Percentiles rank a stretch among this genome's conserved stretches.
Evolutionary conservation across 2,113 vertebrate species (phyloP).

Genomic region (Dromas ardeola): DNA sequence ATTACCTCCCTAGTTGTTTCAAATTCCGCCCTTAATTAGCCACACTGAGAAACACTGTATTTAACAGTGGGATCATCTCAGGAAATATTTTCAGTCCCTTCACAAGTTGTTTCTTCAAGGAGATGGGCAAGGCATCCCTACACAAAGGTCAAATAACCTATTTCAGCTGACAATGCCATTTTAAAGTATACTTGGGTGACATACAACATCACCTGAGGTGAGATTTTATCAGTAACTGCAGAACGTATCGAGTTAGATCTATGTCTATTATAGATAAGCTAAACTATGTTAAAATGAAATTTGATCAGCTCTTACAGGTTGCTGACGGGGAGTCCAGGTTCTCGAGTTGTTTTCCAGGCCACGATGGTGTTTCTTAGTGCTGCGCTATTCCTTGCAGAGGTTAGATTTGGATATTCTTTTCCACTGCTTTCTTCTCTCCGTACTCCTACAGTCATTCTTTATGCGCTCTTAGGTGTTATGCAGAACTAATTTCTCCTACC

Average conservation of each 20-base stretch:
- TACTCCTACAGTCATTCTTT: not conserved
- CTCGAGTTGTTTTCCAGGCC: not conserved
- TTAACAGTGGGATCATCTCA: not conserved
- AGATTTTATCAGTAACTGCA: not conserved
- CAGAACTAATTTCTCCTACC: not conserved
- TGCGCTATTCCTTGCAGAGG: not conserved
- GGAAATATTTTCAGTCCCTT: not conserved
- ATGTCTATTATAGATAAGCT: not conserved
- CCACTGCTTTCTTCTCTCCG: not conserved
- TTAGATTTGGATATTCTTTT: not conserved
- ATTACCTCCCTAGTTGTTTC: not conserved
- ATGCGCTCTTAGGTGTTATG: not conserved
- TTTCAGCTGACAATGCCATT: not conserved
- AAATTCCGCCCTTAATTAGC: not conserved
- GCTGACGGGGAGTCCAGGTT: not conserved
- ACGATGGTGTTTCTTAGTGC: not conserved
- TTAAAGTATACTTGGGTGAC: not conserved
- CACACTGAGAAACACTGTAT: not conserved
- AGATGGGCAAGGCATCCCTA: not conserved
- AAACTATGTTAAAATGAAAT: not conserved
- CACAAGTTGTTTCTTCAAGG: not conserved
- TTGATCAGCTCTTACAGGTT: not conserved
- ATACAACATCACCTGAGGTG: not conserved
- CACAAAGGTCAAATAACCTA: not conserved
- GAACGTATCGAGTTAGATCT: not conserved